phyloP scores from a whole-genome alignment of 2,113 vertebrate species.

The Amblyornis subalaris region DNA sequence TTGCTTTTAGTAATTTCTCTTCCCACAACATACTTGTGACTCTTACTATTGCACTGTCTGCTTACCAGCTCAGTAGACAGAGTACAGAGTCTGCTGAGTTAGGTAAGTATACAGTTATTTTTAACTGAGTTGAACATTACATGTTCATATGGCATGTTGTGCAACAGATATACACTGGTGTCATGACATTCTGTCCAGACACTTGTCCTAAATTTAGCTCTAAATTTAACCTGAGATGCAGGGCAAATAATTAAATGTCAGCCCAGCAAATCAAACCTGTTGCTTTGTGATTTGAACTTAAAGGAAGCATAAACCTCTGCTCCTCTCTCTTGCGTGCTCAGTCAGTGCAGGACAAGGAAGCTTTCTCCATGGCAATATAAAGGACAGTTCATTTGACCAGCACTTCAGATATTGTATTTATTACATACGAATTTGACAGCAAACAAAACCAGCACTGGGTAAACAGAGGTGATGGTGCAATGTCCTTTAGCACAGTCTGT shows the following conservation, averaged over 20 bases:
- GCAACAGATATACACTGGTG: conserved; percentile 35
- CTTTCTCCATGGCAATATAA: not conserved
- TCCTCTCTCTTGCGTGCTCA: not conserved
- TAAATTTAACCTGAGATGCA: conserved; percentile 47
- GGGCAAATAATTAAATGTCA: conserved; percentile 57
- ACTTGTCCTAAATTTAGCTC: conserved; percentile 50
- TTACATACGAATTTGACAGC: not conserved
- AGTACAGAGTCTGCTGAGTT: conserved; percentile 38
- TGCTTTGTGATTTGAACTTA: not conserved
- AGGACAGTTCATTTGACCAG: not conserved
- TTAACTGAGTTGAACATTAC: conserved; percentile 43
- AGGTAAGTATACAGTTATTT: conserved; percentile 52
- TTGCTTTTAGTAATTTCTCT: not conserved
- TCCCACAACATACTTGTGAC: not conserved
- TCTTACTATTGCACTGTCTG: not conserved
- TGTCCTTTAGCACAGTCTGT: not conserved
- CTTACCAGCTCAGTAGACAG: not conserved
- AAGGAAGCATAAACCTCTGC: not conserved
- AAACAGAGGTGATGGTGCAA: not conserved
- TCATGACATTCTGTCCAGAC: conserved; percentile 66
- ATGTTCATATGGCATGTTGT: conserved; percentile 20
- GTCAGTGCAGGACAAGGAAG: not conserved
- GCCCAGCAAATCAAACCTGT: conserved; percentile 18
- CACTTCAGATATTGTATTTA: not conserved
- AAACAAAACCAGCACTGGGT: not conserved